Evolutionary conservation across 2,113 vertebrate species (phyloP).

Genomic region (Acrocephalus kingi): DNA sequence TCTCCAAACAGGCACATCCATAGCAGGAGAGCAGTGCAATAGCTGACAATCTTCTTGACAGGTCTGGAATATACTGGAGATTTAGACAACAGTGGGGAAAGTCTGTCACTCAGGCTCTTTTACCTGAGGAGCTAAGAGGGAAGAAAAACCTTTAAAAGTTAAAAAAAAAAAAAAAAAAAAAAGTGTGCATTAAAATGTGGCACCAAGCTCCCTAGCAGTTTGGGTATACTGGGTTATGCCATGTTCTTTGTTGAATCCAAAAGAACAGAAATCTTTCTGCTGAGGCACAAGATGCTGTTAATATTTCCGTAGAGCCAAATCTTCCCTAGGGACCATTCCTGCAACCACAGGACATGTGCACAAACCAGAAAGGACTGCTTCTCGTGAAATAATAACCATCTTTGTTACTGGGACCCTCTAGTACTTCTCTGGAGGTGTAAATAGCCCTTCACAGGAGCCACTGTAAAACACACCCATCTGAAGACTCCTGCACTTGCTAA

Average conservation of each 20-base stretch:
- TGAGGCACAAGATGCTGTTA: background rate
- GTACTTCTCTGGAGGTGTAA: background rate
- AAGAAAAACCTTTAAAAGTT: background rate
- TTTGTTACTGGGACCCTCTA: background rate
- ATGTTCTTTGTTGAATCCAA: background rate
- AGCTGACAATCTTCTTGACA: background rate
- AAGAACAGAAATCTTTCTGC: background rate
- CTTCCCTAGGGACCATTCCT: background rate
- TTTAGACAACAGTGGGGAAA: background rate
- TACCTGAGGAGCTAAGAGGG: background rate
- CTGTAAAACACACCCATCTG: background rate
- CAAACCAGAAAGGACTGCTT: background rate
- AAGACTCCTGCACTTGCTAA: background rate
- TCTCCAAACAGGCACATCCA: background rate
- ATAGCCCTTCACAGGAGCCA: background rate
- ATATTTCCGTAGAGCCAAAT: background rate
- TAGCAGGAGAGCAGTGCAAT: background rate
- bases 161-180: background rate
- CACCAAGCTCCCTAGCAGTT: background rate
- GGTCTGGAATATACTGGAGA: background rate
- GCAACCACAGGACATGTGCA: accelerated
- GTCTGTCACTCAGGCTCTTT: background rate
- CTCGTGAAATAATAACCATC: background rate
- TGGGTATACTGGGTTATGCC: background rate
- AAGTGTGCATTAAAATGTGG: background rate